Percentiles rank a stretch among this genome's conserved stretches.
Conservation (phyloP, 2,888 invertebrate species). For the Oeneis ivallda region DNA sequence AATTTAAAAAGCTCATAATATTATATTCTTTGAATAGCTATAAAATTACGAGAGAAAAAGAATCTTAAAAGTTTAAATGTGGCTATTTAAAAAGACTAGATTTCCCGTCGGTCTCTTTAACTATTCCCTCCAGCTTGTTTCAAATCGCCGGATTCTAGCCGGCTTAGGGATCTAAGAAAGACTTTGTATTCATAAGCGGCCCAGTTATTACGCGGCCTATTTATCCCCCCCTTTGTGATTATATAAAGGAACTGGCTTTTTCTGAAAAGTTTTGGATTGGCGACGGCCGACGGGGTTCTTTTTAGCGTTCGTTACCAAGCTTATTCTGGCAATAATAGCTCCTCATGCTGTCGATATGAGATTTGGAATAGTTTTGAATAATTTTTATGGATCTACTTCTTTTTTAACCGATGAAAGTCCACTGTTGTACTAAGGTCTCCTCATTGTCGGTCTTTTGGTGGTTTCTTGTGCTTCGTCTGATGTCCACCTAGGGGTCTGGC, state of each 20-base stretch:
- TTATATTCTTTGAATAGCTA: no score
- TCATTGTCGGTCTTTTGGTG: no score
- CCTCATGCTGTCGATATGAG: no score
- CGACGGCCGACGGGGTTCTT: background rate
- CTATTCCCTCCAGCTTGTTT: constrained; percentile 6
- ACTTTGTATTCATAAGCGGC: constrained; percentile 21
- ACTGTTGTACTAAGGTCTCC: no score
- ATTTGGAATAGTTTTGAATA: no score
- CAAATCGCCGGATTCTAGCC: constrained; percentile 21
- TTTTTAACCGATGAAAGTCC: no score
- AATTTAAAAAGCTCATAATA: no score
- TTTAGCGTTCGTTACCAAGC: no score
- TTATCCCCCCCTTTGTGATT: constrained; percentile 16
- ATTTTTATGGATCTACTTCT: no score
- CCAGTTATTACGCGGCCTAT: constrained; percentile 18
- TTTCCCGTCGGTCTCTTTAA: constrained; percentile 21
- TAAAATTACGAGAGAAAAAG: constrained; percentile 10
- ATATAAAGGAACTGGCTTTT: constrained; percentile 10
- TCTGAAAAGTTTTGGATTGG: background rate
- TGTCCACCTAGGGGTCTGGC: no score
- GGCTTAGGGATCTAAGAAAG: constrained; percentile 19
- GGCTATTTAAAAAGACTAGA: constrained; percentile 15
- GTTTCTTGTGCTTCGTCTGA: no score
- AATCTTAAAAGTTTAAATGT: constrained; percentile 2
- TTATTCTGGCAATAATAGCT: no score